Evolutionary conservation across 2,113 vertebrate genomes (phyloP).

Genomic region (Saguinus midas): DNA sequence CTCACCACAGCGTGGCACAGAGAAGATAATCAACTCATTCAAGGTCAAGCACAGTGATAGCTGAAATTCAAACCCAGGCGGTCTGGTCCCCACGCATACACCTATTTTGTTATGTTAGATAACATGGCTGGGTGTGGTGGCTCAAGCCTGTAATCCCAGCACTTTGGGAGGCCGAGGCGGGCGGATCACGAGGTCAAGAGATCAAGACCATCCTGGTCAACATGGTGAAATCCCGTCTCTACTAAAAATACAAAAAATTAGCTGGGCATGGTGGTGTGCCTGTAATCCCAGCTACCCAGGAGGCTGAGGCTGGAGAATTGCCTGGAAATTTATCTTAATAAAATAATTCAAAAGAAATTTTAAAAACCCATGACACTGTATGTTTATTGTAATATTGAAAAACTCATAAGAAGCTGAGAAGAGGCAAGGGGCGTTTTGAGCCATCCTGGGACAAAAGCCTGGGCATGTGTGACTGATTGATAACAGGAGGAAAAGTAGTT

Average conservation of each 20-base stretch:
- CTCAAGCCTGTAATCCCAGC: too few species aligned
- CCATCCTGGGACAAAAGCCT: not conserved
- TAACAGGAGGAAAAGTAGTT: not conserved
- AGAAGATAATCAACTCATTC: not conserved
- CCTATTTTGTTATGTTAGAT: not conserved
- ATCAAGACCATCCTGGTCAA: too few species aligned
- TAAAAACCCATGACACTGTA: not conserved
- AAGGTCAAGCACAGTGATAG: not conserved
- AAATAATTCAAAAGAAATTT: constrained; percentile 10
- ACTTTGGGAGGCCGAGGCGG: too few species aligned
- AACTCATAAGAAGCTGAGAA: not conserved
- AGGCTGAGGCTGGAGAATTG: too few species aligned
- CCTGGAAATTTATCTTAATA: too few species aligned
- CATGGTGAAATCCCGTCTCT: too few species aligned
- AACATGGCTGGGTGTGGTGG: not conserved
- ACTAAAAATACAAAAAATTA: too few species aligned
- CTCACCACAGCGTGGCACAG: accelerated
- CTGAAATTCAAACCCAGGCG: not conserved
- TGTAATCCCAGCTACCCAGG: too few species aligned
- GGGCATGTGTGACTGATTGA: accelerated
- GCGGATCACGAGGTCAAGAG: too few species aligned
- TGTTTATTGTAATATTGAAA: not conserved
- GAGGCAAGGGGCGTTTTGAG: not conserved
- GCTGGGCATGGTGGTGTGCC: too few species aligned
- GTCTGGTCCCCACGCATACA: accelerated